Evolutionary conservation across 2,797 vertebrate species (phyloP).

Genomic region (Menidia menidia): DNA sequence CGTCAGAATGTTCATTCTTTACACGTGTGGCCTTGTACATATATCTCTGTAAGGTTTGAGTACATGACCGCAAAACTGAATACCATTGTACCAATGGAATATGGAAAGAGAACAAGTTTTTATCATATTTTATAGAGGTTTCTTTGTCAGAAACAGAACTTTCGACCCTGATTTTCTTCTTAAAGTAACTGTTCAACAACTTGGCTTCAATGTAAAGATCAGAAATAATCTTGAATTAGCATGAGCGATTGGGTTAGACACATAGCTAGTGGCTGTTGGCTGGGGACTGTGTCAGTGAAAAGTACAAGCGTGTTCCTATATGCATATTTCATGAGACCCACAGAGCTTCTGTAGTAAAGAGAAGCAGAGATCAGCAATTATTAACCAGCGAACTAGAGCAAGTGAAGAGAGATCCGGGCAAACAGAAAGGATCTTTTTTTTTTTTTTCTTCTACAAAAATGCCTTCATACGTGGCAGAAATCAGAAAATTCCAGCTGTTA

Average conservation of each 20-base stretch:
- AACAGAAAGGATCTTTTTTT: not conserved
- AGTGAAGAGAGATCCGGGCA: constrained; percentile 13
- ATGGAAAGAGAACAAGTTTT: too few species aligned
- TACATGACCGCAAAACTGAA: not conserved
- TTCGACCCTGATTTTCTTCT: not conserved
- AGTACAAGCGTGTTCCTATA: not conserved
- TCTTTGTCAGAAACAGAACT: too few species aligned
- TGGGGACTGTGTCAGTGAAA: not conserved
- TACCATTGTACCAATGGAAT: not conserved
- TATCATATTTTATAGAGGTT: too few species aligned
- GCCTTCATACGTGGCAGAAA: not conserved
- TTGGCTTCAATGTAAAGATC: not conserved
- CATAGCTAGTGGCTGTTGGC: not conserved
- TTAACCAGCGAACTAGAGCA: constrained; percentile 32
- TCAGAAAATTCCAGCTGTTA: too few species aligned
- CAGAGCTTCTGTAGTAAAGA: constrained; percentile 30
- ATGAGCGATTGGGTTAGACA: not conserved
- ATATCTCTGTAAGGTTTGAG: not conserved
- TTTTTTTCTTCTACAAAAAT: not conserved
- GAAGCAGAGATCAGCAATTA: constrained; percentile 45
- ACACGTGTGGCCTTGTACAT: not conserved
- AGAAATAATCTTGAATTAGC: constrained; percentile 3
- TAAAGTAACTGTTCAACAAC: not conserved
- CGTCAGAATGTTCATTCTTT: not conserved
- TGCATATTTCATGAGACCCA: constrained; percentile 26